These are phyloP conservation scores for Zosterops borbonicus DNA, from an alignment of 2,113 vertebrate species.

Conservation along the genomic window DNA sequence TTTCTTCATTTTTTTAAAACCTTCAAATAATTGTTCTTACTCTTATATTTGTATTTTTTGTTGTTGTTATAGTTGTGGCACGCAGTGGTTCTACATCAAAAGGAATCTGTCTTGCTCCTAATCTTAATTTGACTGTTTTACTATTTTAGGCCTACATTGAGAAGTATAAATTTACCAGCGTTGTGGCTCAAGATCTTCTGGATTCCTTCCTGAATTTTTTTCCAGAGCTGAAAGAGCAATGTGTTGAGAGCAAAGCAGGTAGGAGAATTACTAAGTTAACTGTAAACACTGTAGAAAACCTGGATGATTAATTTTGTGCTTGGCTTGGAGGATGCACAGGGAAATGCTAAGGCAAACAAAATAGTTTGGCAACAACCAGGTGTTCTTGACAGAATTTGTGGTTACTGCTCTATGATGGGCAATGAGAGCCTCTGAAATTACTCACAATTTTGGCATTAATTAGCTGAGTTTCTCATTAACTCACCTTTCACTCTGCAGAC, in stretches of 20 bases:
- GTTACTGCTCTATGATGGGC: neutral
- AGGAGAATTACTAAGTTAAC: neutral
- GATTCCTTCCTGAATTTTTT: conserved; percentile 91
- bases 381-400: neutral
- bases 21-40: neutral
- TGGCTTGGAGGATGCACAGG: neutral
- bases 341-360: neutral
- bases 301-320: neutral
- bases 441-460: neutral
- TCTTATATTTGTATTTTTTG: neutral
- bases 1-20: neutral
- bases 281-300: neutral
- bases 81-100: neutral
- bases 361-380: neutral
- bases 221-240: conserved; percentile 87
- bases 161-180: conserved; percentile 91
- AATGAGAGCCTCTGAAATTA: neutral
- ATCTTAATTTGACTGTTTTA: neutral
- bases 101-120: neutral
- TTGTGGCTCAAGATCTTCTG: conserved; percentile 91
- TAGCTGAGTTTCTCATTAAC: neutral
- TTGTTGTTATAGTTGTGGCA: neutral
- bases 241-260: conserved; percentile 87
- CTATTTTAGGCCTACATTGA: conserved; percentile 88
- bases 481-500: neutral